Conservation (phyloP, 2,888 invertebrate genomes). For the Campoplex nolae region DNA sequence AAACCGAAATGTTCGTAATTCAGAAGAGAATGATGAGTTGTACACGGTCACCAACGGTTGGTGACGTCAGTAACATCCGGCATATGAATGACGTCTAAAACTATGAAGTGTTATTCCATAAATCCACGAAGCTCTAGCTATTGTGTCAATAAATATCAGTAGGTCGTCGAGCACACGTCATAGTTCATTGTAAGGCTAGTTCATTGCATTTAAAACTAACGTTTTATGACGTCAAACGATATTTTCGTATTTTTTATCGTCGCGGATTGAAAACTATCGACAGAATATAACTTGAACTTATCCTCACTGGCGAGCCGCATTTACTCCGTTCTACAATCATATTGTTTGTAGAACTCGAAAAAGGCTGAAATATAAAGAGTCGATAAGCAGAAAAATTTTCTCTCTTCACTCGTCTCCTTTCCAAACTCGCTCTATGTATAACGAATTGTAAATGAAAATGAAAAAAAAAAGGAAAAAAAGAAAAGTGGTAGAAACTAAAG, state of each 20-base stretch:
- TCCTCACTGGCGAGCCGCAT: neutral
- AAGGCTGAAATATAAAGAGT: neutral
- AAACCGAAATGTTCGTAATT: neutral
- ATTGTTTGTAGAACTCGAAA: neutral
- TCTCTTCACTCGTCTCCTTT: neutral
- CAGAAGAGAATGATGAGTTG: neutral
- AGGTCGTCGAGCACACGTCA: slow-evolving; percentile 17
- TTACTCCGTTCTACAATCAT: no score
- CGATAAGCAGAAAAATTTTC: slow-evolving; percentile 14
- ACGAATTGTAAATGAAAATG: slow-evolving; percentile 5
- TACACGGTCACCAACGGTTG: neutral
- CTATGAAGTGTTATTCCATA: neutral
- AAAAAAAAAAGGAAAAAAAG: no score
- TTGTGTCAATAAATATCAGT: slow-evolving; percentile 36
- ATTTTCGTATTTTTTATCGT: neutral
- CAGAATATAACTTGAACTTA: slow-evolving; percentile 1
- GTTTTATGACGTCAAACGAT: slow-evolving; percentile 46
- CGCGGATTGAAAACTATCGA: slow-evolving; percentile 21
- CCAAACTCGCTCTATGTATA: neutral
- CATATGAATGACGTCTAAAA: slow-evolving; percentile 13
- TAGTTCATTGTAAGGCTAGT: slow-evolving; percentile 4
- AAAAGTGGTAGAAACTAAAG: neutral
- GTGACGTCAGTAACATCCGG: neutral
- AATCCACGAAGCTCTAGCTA: neutral
- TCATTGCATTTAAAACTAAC: neutral